Evolutionary conservation across 2,113 vertebrate genomes (phyloP).

Genomic region (Mugil cephalus): DNA sequence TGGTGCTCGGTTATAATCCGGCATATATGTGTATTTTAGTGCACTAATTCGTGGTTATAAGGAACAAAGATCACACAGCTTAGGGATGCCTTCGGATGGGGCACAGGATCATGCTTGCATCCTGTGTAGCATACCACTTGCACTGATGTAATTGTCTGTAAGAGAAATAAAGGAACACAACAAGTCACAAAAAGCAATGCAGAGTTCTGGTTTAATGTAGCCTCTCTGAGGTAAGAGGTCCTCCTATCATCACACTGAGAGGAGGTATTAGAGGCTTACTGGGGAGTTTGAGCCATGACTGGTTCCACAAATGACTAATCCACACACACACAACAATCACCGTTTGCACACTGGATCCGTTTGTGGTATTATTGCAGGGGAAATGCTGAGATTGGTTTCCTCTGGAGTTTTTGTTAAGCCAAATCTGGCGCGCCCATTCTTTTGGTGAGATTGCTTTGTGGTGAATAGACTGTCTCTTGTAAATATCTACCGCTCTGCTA

Average conservation of each 20-base stretch:
- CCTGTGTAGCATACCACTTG: too few relatives aligned
- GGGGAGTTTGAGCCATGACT: slow-evolving; percentile 32
- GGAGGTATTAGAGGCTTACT: slow-evolving; percentile 42
- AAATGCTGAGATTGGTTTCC: slow-evolving; percentile 21
- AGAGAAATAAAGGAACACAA: too few relatives aligned
- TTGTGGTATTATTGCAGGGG: slow-evolving; percentile 24
- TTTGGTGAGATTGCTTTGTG: slow-evolving; percentile 5
- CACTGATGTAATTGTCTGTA: too few relatives aligned
- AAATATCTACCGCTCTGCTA: slow-evolving; percentile 22
- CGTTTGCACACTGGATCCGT: slow-evolving; percentile 35
- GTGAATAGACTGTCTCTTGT: background rate
- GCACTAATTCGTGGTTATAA: too few relatives aligned
- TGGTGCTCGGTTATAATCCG: too few relatives aligned
- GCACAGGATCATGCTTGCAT: too few relatives aligned
- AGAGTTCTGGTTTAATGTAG: background rate
- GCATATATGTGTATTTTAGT: too few relatives aligned
- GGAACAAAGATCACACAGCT: too few relatives aligned
- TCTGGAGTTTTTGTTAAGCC: slow-evolving; percentile 12
- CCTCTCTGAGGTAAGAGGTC: slow-evolving; percentile 28
- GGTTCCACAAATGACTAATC: slow-evolving; percentile 58
- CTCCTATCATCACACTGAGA: slow-evolving; percentile 37
- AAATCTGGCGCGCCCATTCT: slow-evolving; percentile 7
- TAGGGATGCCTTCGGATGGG: too few relatives aligned
- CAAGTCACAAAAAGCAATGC: too few relatives aligned
- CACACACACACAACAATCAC: slow-evolving; percentile 46